phyloP scores from a whole-genome alignment of 2,113 vertebrate genomes.

The Phainopepla nitens region DNA sequence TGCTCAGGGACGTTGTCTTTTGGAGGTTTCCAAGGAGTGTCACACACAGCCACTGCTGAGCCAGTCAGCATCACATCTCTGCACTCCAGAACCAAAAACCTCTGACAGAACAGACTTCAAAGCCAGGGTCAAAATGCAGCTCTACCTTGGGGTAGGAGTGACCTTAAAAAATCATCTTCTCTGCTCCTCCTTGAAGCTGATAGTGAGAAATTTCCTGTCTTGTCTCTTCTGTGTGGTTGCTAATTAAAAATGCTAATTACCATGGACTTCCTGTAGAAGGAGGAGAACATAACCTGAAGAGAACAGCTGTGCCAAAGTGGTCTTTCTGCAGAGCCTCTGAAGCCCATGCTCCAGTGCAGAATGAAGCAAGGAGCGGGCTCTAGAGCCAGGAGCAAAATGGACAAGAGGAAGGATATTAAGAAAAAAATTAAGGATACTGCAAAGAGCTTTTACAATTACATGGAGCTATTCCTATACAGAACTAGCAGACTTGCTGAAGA shows the following conservation, averaged over 20 bases:
- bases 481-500: not conserved
- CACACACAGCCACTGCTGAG: accelerated
- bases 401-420: not conserved
- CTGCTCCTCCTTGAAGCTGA: not conserved
- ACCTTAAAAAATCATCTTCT: not conserved
- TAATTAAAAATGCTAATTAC: not conserved
- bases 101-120: not conserved
- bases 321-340: not conserved
- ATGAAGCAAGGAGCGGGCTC: not conserved
- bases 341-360: accelerated
- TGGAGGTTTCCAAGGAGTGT: not conserved
- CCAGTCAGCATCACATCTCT: not conserved
- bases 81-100: not conserved
- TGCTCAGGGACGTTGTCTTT: accelerated
- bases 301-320: not conserved
- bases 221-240: not conserved
- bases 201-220: not conserved
- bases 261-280: not conserved
- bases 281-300: not conserved
- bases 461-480: not conserved
- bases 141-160: not conserved
- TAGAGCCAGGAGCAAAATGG: not conserved
- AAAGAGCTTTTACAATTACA: not conserved
- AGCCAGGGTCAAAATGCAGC: not conserved
- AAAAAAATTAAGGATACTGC: not conserved